A percentile compares a stretch with the other conserved stretches of the same genome.
Evolutionary conservation across 2,797 vertebrate species (phyloP).

Genomic region (Bryconaethiops microstoma): DNA sequence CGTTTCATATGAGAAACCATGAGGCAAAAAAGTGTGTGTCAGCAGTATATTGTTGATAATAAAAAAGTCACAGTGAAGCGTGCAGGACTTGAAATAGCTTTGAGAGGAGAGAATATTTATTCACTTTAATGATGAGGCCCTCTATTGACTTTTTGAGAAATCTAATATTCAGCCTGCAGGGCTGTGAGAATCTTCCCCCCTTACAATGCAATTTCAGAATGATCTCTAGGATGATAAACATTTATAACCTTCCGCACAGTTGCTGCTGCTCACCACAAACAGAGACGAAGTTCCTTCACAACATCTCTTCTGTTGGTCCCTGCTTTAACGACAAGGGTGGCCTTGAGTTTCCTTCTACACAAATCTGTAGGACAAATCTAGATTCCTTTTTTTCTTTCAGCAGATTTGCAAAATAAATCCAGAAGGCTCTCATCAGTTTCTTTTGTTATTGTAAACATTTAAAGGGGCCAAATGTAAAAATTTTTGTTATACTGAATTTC

Average conservation of each 20-base stretch:
- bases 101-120: slow-evolving; percentile 80
- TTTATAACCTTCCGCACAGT: slow-evolving; percentile 64
- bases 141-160: slow-evolving; percentile 82
- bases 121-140: slow-evolving; percentile 80
- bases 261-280: slow-evolving; percentile 24
- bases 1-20: slow-evolving; percentile 69
- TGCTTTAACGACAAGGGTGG: slow-evolving; percentile 10
- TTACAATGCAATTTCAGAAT: slow-evolving; percentile 70
- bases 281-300: slow-evolving; percentile 33
- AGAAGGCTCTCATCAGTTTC: not conserved
- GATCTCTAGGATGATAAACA: slow-evolving; percentile 72
- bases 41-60: slow-evolving; percentile 77
- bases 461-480: not conserved
- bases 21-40: slow-evolving; percentile 67
- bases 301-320: slow-evolving; percentile 8
- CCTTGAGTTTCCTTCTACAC: not conserved
- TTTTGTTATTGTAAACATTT: not conserved
- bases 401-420: not conserved
- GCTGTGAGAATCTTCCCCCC: slow-evolving; percentile 70
- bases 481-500: not conserved
- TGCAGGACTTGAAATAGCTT: slow-evolving; percentile 75
- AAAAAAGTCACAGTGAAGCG: slow-evolving; percentile 70
- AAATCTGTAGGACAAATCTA: not conserved
- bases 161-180: slow-evolving; percentile 80
- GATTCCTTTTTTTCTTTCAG: not conserved